A percentile compares a stretch with the other conserved stretches of the same genome.
Evolutionary conservation across 2,888 invertebrate species (phyloP).

Genomic region (Hemicrepidius hirtus): DNA sequence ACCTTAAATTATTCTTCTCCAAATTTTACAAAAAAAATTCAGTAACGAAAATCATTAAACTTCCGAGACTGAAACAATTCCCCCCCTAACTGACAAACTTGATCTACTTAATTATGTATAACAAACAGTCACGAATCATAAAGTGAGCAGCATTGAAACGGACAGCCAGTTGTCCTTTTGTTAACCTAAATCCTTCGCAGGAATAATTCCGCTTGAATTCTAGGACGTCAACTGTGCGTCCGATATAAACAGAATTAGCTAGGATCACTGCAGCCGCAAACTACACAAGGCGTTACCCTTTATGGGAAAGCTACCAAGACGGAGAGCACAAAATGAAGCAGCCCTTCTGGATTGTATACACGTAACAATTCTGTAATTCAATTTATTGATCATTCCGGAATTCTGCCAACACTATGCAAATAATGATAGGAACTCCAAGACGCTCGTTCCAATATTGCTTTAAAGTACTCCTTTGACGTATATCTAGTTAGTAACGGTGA

Average conservation of each 20-base stretch:
- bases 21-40: too few species aligned
- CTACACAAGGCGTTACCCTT: background rate
- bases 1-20: too few species aligned
- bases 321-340: background rate
- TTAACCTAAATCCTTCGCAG: constrained; percentile 23
- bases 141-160: constrained; percentile 3
- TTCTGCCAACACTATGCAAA: too few species aligned
- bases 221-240: constrained; percentile 33
- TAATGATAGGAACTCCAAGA: too few species aligned
- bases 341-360: too few species aligned
- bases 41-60: too few species aligned
- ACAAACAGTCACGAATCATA: constrained; percentile 12
- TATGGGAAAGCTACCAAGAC: background rate
- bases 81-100: constrained; percentile 13
- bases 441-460: too few species aligned
- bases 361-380: too few species aligned
- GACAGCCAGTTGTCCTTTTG: constrained; percentile 18
- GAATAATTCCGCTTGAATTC: constrained; percentile 27
- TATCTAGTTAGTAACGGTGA: too few species aligned
- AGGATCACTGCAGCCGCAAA: constrained; percentile 23
- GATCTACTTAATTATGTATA: constrained; percentile 1
- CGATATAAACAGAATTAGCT: constrained; percentile 27
- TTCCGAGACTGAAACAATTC: background rate
- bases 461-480: too few species aligned
- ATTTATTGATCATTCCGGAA: too few species aligned